Evolutionary conservation across 1,140 invertebrate species (phyloP).

Genomic region (Oryctes rhinoceros): DNA sequence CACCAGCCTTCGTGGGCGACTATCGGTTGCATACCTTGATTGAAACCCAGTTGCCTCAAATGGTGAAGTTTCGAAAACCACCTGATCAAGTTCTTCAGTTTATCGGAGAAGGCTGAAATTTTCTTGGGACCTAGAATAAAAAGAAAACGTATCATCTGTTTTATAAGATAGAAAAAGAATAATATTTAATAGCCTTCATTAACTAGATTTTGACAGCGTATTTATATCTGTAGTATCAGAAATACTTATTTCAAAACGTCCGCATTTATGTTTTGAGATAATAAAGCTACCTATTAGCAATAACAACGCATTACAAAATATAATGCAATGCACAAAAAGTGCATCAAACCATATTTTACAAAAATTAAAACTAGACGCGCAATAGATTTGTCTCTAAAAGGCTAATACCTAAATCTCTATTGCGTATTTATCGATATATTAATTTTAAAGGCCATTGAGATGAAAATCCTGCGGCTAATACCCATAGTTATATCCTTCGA

Average conservation of each 20-base stretch:
- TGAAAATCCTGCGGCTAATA: not conserved
- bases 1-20: slow-evolving; percentile 42
- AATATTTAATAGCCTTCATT: not conserved
- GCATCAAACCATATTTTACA: too few species aligned
- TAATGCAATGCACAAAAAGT: too few species aligned
- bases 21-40: slow-evolving; percentile 34
- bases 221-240: not conserved
- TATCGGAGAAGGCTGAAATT: slow-evolving; percentile 8
- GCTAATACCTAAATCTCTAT: too few species aligned
- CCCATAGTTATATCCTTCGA: not conserved
- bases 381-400: too few species aligned
- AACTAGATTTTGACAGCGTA: too few species aligned
- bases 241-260: not conserved
- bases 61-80: slow-evolving; percentile 15
- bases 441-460: too few species aligned
- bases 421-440: too few species aligned
- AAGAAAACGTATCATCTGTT: not conserved
- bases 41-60: slow-evolving; percentile 2
- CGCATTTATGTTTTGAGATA: not conserved
- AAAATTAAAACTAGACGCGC: too few species aligned
- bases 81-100: slow-evolving; percentile 27
- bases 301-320: too few species aligned
- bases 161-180: too few species aligned
- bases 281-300: too few species aligned
- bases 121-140: not conserved